phyloP scores from a whole-genome alignment of 1,140 invertebrate genomes.

The Anadara kagoshimensis region DNA sequence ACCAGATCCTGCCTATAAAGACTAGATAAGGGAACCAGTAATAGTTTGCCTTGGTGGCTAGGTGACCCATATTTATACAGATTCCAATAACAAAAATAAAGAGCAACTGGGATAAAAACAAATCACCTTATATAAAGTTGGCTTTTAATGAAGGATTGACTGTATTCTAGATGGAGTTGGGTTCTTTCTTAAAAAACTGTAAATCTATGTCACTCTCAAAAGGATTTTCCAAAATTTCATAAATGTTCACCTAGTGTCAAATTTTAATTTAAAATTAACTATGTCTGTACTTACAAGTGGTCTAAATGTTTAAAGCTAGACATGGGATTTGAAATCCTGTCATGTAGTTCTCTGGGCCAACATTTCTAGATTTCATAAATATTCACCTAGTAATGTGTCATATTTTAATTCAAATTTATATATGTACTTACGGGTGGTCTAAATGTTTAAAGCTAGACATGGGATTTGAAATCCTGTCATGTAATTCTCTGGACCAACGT shows the following conservation, averaged over 20 bases:
- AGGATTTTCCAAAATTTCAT: background rate
- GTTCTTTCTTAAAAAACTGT: background rate
- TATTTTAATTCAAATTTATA: too few species aligned
- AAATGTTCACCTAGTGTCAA: background rate
- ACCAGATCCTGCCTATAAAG: too few species aligned
- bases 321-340: slow-evolving; percentile 84
- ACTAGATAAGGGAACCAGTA: too few species aligned
- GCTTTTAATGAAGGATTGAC: background rate
- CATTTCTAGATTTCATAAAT: slow-evolving; percentile 67
- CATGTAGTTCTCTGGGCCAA: slow-evolving; percentile 86
- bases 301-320: slow-evolving; percentile 70
- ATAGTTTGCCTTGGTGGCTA: too few species aligned
- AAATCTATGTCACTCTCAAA: background rate
- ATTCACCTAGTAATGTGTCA: too few species aligned
- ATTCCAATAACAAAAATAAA: too few species aligned
- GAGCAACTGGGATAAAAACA: too few species aligned
- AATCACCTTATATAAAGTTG: too few species aligned
- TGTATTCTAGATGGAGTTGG: background rate
- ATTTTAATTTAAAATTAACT: background rate
- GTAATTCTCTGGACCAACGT: slow-evolving; percentile 86
- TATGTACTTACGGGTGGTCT: slow-evolving; percentile 68
- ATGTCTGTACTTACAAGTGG: slow-evolving; percentile 63
- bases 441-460: slow-evolving; percentile 75
- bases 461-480: slow-evolving; percentile 82
- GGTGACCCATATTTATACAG: too few species aligned